phyloP scores from a whole-genome alignment of 2,888 invertebrate species.

The Incurvaria masculella region DNA sequence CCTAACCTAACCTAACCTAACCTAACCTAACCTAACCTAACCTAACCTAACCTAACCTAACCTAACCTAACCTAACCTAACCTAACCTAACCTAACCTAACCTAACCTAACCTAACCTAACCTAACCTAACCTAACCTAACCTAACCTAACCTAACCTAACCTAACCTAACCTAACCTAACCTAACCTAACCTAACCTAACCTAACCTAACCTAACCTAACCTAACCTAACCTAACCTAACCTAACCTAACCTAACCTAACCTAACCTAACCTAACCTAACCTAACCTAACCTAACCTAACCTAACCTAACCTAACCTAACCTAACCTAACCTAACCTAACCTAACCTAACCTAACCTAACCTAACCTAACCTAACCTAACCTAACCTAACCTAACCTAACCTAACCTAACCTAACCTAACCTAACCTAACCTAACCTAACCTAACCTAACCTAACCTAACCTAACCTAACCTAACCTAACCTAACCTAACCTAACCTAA shows the following conservation, averaged over 20 bases:
- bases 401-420: neutral
- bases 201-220: neutral
- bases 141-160: neutral
- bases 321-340: neutral
- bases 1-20: neutral
- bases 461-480: neutral
- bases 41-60: slow-evolving; percentile 2
- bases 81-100: neutral
- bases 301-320: neutral
- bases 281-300: neutral
- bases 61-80: neutral
- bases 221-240: neutral
- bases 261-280: neutral
- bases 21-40: slow-evolving; percentile 3
- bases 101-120: neutral
- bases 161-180: neutral
- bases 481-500: neutral
- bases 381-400: neutral
- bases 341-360: neutral
- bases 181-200: neutral
- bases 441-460: neutral
- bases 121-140: neutral
- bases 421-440: neutral
- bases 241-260: neutral
- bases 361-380: neutral